These are phyloP conservation scores for Orthonychiurus folsomi DNA, from an alignment of 2,888 invertebrate genomes.

Conservation along the genomic window DNA sequence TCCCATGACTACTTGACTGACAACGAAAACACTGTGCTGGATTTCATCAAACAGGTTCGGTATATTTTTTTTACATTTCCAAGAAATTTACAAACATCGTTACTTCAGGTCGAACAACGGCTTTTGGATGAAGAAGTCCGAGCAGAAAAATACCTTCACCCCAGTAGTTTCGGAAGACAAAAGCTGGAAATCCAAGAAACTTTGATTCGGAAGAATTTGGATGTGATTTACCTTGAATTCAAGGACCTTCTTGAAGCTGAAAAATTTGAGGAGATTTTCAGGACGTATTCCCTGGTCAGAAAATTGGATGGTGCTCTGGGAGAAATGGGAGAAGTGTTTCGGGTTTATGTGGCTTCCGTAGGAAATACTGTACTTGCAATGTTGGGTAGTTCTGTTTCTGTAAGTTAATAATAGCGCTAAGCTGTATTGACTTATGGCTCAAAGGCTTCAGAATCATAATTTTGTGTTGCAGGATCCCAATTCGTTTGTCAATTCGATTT, in stretches of 20 bases:
- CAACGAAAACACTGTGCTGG: constrained; percentile 91
- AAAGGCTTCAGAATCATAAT: neutral
- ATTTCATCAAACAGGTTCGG: constrained; percentile 91
- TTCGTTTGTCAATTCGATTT: neutral
- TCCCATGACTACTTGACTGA: constrained; percentile 88
- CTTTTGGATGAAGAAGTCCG: neutral
- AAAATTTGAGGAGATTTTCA: neutral
- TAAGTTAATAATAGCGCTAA: too few relatives aligned
- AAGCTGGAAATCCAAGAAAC: neutral
- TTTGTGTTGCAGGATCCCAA: neutral
- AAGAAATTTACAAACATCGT: neutral
- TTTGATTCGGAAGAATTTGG: neutral
- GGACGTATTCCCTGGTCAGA: neutral
- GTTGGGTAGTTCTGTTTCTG: neutral
- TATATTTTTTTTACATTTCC: neutral
- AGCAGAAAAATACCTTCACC: neutral
- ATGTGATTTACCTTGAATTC: neutral
- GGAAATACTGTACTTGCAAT: neutral
- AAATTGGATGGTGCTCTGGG: neutral
- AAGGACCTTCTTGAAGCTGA: neutral
- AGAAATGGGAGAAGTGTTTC: too few relatives aligned
- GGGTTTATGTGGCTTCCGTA: neutral
- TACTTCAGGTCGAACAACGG: neutral
- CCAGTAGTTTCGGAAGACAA: neutral
- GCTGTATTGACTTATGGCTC: neutral